These are phyloP conservation scores for Sakesphorus luctuosus DNA, from an alignment of 2,113 vertebrate genomes.

Conservation along the genomic window DNA sequence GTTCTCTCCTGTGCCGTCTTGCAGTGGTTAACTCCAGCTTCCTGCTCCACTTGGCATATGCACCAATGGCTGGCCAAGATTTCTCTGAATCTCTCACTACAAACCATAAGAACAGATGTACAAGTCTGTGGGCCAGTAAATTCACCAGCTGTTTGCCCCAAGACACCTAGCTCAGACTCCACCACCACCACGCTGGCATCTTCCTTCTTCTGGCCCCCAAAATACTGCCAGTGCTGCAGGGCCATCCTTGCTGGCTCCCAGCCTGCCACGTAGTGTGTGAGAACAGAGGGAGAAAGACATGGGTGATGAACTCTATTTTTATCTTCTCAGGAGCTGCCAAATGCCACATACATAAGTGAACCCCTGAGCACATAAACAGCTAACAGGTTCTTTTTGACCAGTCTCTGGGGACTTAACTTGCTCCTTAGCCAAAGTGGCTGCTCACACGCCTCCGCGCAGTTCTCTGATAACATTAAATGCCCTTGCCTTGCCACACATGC, in stretches of 20 bases:
- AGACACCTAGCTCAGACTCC: neutral
- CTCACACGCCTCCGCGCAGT: neutral
- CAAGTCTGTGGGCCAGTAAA: neutral
- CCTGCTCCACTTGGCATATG: neutral
- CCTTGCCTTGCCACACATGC: neutral
- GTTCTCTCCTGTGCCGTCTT: neutral
- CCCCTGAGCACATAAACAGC: neutral
- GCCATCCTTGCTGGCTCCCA: neutral
- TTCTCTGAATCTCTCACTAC: neutral
- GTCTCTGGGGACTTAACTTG: neutral
- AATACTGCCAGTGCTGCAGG: neutral
- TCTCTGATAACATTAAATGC: constrained; percentile 7
- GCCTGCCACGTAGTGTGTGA: neutral
- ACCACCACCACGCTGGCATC: neutral
- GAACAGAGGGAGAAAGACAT: neutral
- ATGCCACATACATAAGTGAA: neutral
- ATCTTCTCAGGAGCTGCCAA: neutral
- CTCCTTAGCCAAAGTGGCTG: neutral
- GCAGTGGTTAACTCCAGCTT: neutral
- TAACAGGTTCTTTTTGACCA: neutral
- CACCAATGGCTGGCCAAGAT: neutral
- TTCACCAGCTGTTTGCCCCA: neutral
- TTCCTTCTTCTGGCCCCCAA: neutral
- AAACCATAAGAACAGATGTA: neutral
- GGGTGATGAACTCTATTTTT: neutral